Percentiles rank a stretch among this genome's conserved stretches.
These are phyloP conservation scores for Diarsia rubi DNA, from an alignment of 2,888 invertebrate genomes.

Conservation along the genomic window DNA sequence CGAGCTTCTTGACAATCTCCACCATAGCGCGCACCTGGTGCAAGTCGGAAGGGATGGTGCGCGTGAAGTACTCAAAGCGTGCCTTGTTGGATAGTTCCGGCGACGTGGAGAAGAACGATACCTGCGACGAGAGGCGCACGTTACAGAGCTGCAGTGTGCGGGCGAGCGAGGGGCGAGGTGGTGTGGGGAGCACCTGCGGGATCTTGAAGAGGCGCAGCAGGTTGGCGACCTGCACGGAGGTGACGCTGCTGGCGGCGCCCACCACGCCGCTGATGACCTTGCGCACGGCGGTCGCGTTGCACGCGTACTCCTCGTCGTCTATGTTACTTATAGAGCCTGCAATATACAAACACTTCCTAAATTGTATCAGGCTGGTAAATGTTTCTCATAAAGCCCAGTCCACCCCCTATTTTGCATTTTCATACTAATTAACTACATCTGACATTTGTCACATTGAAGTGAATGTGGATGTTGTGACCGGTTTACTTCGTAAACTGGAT, in stretches of 20 bases:
- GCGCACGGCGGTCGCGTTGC: constrained; percentile 93
- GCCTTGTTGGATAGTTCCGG: constrained; percentile 98
- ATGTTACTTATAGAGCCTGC: constrained; percentile 97
- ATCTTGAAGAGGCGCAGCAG: constrained; percentile 96
- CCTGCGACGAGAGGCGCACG: constrained; percentile 90
- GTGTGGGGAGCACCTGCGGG: constrained; percentile 90
- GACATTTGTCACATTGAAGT: too few species aligned
- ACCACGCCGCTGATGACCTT: constrained; percentile 88
- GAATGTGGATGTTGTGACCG: too few species aligned
- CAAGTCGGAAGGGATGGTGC: constrained; percentile 98
- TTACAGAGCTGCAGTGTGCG: too few species aligned
- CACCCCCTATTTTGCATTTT: too few species aligned
- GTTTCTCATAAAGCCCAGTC: too few species aligned
- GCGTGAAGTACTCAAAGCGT: constrained; percentile 97
- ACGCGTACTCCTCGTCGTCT: constrained; percentile 96
- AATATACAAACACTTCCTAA: constrained; percentile 1
- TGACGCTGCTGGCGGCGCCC: constrained; percentile 94
- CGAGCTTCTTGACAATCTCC: constrained; percentile 96
- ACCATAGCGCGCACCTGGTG: constrained; percentile 99
- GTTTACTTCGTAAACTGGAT: too few species aligned
- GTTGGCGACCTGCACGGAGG: constrained; percentile 98
- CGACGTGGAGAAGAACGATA: constrained; percentile 98
- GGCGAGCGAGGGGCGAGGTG: not conserved
- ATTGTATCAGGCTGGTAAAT: not conserved
- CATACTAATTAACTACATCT: too few species aligned